Evolutionary conservation across 2,888 invertebrate genomes (phyloP).

Genomic region (Hypsopygia costalis): DNA sequence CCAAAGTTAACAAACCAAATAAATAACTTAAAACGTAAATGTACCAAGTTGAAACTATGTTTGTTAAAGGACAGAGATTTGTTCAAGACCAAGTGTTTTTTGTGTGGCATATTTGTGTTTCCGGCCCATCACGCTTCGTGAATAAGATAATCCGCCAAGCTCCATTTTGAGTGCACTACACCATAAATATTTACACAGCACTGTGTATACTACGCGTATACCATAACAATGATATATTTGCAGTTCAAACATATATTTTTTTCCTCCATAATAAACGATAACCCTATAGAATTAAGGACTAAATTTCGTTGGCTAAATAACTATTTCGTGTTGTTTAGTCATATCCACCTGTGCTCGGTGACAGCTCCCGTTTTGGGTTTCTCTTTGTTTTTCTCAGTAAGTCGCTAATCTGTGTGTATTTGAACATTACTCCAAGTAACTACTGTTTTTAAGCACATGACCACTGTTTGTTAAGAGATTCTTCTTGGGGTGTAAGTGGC

Average conservation of each 20-base stretch:
- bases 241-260: constrained; percentile 10
- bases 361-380: constrained; percentile 60
- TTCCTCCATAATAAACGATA: constrained; percentile 12
- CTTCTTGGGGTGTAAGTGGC: too few species aligned
- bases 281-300: constrained; percentile 11
- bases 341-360: constrained; percentile 26
- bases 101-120: constrained; percentile 27
- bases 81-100: constrained; percentile 1
- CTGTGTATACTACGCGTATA: constrained; percentile 51
- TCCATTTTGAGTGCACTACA: constrained; percentile 44
- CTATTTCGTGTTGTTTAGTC: constrained; percentile 10
- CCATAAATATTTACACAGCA: constrained; percentile 60
- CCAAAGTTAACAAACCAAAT: too few species aligned
- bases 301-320: constrained; percentile 11
- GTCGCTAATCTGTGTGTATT: constrained; percentile 53
- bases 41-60: too few species aligned
- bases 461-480: constrained; percentile 15
- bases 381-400: constrained; percentile 54
- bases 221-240: constrained; percentile 29
- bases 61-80: background rate
- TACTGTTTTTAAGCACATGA: constrained; percentile 18
- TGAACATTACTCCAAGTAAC: constrained; percentile 15
- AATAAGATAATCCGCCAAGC: constrained; percentile 52
- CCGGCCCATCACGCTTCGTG: constrained; percentile 33
- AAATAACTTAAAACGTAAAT: too few species aligned